Conservation (phyloP, 2,888 invertebrate species). For the Tenthredo notha region DNA sequence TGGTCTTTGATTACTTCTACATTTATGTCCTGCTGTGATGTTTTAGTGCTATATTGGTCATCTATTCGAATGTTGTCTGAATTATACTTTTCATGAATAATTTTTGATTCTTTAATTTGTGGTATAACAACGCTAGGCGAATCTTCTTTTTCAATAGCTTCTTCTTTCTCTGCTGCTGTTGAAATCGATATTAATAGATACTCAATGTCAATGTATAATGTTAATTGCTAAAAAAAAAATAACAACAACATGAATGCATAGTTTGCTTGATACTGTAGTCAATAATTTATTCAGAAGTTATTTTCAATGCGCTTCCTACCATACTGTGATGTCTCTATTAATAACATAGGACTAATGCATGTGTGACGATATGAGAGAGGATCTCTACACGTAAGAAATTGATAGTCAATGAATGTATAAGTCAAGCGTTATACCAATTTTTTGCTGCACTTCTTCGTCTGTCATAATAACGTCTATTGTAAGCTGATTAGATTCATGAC, state of each 20-base stretch:
- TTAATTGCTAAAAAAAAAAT: background rate
- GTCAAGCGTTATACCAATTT: slow-evolving; percentile 15
- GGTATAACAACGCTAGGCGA: background rate
- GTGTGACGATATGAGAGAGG: background rate
- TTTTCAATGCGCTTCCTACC: background rate
- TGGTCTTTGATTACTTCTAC: background rate
- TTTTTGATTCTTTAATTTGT: background rate
- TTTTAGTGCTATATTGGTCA: background rate
- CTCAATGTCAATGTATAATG: background rate
- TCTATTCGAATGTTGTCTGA: background rate
- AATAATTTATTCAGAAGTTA: background rate
- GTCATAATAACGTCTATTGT: slow-evolving; percentile 45
- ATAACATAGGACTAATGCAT: background rate
- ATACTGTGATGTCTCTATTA: background rate
- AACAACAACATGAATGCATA: background rate
- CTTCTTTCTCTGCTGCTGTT: background rate
- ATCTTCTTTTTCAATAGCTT: background rate
- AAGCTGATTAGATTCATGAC: slow-evolving; percentile 21
- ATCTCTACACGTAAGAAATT: background rate
- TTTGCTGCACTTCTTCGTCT: slow-evolving; percentile 11
- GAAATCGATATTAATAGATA: background rate
- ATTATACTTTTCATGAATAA: background rate
- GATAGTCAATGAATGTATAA: background rate
- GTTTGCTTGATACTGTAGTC: background rate
- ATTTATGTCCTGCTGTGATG: background rate